Evolutionary conservation across 2,888 invertebrate species (phyloP).

Genomic region (Sphaeridia pumilis): DNA sequence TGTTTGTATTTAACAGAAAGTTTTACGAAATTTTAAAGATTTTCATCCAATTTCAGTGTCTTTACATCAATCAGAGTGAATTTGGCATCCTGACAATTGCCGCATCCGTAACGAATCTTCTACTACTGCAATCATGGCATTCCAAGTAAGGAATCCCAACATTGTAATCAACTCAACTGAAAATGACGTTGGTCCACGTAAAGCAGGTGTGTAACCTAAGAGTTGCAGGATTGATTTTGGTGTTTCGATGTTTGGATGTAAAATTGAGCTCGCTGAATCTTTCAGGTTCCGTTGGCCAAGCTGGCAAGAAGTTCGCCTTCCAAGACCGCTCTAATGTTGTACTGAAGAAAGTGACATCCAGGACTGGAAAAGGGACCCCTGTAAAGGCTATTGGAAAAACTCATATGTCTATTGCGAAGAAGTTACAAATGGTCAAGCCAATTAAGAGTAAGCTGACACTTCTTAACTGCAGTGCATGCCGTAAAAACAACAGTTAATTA

Average conservation of each 20-base stretch:
- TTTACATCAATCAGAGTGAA: no score
- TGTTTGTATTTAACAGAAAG: no score
- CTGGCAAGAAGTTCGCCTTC: constrained; percentile 1
- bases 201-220: background rate
- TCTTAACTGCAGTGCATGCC: no score
- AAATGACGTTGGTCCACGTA: constrained; percentile 5
- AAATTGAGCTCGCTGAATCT: background rate
- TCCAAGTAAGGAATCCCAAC: background rate
- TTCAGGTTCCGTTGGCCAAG: background rate
- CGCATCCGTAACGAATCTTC: no score
- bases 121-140: no score
- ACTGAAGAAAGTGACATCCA: background rate
- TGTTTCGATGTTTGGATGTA: background rate
- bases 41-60: no score
- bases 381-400: background rate
- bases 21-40: no score
- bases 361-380: constrained; percentile 3
- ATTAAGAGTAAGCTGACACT: no score
- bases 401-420: no score
- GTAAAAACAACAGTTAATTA: no score
- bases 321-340: constrained; percentile 8
- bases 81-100: no score
- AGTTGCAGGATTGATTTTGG: background rate
- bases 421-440: no score
- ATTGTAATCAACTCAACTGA: background rate